Evolutionary conservation across 2,113 vertebrate species (phyloP).

Genomic region (Pedetes capensis): DNA sequence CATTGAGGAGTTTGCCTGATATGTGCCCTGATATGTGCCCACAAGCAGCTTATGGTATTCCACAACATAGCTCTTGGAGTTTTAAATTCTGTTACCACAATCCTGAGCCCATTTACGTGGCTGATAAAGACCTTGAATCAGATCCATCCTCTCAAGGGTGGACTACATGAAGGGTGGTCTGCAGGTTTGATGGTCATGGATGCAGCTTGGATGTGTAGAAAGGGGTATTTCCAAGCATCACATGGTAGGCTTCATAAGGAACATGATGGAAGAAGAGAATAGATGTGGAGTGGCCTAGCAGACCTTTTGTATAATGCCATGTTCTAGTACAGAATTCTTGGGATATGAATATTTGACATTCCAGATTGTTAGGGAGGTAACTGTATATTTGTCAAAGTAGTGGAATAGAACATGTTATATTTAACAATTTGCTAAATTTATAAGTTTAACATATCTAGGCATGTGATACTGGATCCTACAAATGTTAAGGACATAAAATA

Average conservation of each 20-base stretch:
- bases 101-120: too few relatives aligned
- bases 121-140: too few relatives aligned
- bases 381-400: neutral
- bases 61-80: too few relatives aligned
- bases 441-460: neutral
- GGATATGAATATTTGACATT: neutral
- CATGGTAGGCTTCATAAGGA: neutral
- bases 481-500: neutral
- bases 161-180: neutral
- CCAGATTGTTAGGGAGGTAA: neutral
- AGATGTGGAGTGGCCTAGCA: neutral
- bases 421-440: neutral
- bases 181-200: neutral
- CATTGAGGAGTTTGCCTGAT: neutral
- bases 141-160: neutral
- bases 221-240: too few relatives aligned
- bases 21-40: too few relatives aligned
- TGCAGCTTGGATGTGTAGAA: neutral
- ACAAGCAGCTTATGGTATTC: too few relatives aligned
- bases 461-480: neutral
- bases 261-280: too few relatives aligned
- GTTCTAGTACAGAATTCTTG: neutral
- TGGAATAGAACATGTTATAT: neutral
- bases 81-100: too few relatives aligned
- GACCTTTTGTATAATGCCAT: neutral